Percentiles rank a stretch among this genome's conserved stretches.
phyloP scores from a whole-genome alignment of 2,113 vertebrate genomes.

The Dendropsophus ebraccatus region DNA sequence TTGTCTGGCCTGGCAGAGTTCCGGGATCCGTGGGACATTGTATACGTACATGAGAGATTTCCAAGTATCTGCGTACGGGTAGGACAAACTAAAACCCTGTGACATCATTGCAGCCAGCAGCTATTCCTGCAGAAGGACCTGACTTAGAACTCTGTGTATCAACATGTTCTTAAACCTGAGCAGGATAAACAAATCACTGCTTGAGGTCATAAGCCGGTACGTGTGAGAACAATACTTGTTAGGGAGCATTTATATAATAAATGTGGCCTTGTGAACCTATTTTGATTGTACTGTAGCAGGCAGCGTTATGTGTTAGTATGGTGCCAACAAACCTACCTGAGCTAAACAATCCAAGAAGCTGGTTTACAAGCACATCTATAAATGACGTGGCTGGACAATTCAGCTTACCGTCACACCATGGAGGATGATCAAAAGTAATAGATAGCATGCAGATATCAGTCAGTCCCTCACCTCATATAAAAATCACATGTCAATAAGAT shows the following conservation, averaged over 20 bases:
- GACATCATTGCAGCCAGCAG: slow-evolving; percentile 6
- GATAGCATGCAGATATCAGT: neutral
- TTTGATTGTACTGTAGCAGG: neutral
- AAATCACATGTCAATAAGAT: neutral
- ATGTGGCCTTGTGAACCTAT: neutral
- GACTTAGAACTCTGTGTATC: neutral
- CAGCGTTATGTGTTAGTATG: neutral
- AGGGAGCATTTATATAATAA: neutral
- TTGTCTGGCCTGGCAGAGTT: slow-evolving; percentile 39
- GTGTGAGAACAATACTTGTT: neutral
- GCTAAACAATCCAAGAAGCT: too few species aligned
- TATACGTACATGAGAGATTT: slow-evolving; percentile 7
- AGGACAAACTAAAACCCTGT: neutral
- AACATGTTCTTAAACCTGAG: neutral
- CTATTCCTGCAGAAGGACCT: neutral
- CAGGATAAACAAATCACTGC: neutral
- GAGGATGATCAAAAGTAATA: neutral
- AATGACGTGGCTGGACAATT: neutral
- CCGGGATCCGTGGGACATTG: slow-evolving; percentile 37
- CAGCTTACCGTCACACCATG: neutral
- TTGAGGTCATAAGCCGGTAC: neutral
- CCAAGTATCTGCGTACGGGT: neutral
- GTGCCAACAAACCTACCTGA: neutral
- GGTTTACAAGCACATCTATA: neutral
- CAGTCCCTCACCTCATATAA: neutral